Conservation (phyloP, 1,140 invertebrate species). For the Ladona fulva region DNA sequence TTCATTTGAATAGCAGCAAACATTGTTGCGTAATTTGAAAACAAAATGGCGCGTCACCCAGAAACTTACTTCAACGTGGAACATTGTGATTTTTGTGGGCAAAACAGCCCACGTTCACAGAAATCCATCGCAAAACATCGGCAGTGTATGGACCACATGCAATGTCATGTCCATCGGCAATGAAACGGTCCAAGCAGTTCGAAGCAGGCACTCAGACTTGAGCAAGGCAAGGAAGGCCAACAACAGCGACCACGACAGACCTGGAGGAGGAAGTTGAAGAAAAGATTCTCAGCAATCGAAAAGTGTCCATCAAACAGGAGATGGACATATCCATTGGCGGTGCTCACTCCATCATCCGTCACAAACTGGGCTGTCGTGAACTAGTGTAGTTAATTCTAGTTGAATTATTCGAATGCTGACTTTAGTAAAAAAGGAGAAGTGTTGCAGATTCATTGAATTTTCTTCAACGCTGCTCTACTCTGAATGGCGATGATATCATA, state of each 20-base stretch:
- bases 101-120: neutral
- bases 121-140: too few relatives aligned
- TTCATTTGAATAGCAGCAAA: too few relatives aligned
- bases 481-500: too few relatives aligned
- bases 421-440: too few relatives aligned
- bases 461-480: too few relatives aligned
- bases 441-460: too few relatives aligned
- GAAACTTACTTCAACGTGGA: conserved; percentile 15
- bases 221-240: conserved; percentile 7
- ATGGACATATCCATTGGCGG: neutral
- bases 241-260: neutral
- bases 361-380: conserved; percentile 10
- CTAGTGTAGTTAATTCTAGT: too few relatives aligned
- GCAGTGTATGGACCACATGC: neutral
- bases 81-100: neutral
- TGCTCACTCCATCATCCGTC: conserved; percentile 8
- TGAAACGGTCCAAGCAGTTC: neutral
- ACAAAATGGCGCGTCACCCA: neutral
- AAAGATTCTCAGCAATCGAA: conserved; percentile 12
- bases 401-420: too few relatives aligned
- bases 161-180: neutral
- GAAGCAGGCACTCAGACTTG: neutral
- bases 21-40: too few relatives aligned
- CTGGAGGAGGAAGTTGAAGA: neutral
- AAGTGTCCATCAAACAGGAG: neutral